A percentile compares a stretch with the other conserved stretches of the same genome.
These are phyloP conservation scores for Cyprinodon variegatus DNA, from an alignment of 2,113 vertebrate genomes.

Conservation along the genomic window DNA sequence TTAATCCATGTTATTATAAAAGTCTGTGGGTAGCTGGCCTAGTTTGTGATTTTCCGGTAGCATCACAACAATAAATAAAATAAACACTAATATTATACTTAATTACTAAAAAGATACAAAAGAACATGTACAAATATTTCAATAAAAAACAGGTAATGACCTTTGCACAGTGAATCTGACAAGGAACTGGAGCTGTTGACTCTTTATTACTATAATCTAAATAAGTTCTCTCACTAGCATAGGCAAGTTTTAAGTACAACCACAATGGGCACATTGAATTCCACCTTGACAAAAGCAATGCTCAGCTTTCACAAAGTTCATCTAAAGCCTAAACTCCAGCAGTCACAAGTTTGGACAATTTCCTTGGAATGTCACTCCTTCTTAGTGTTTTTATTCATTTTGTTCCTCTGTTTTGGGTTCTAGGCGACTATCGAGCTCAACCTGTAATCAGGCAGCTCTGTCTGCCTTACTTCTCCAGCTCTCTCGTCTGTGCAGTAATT, in stretches of 20 bases:
- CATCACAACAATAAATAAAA: too few relatives aligned
- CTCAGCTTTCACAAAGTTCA: background rate
- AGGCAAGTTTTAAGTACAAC: background rate
- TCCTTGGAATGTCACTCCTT: background rate
- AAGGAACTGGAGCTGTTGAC: background rate
- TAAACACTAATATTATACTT: too few relatives aligned
- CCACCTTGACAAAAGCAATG: background rate
- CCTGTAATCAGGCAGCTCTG: slow-evolving; percentile 42
- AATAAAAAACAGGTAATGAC: background rate
- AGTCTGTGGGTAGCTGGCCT: too few relatives aligned
- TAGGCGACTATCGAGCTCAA: slow-evolving; percentile 29
- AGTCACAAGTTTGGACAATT: background rate
- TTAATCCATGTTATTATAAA: too few relatives aligned
- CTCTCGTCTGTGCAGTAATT: slow-evolving; percentile 55
- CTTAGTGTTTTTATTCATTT: slow-evolving; percentile 11
- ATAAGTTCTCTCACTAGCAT: background rate
- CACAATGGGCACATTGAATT: background rate
- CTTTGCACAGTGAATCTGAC: background rate
- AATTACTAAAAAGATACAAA: background rate
- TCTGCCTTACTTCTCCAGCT: slow-evolving; percentile 23
- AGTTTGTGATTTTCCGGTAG: too few relatives aligned
- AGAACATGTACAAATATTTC: background rate
- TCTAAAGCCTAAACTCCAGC: background rate
- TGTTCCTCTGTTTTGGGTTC: slow-evolving; percentile 4
- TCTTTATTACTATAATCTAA: background rate